Evolutionary conservation across 2,113 vertebrate genomes (phyloP), one percentile per base, ranked within the genome.

Genomic region (Brachyhypopomus gauderio): DNA sequence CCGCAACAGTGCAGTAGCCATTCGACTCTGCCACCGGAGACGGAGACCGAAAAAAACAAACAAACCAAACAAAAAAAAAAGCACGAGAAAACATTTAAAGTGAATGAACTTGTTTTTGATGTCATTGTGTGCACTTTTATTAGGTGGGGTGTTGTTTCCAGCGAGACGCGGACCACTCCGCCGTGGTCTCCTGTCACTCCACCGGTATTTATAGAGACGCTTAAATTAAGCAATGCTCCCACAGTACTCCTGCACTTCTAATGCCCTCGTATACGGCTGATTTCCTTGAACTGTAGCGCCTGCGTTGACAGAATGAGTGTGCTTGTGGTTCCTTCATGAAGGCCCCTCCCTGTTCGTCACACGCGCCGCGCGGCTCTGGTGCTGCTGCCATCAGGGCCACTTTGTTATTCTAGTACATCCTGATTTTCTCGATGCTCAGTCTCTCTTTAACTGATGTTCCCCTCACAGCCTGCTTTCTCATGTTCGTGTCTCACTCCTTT

Each of bases 1-100:
- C 14, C 45, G 9, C 41, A 41, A 9, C 41, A 86, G 88, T 86
- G 87, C 81, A 81, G 85, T 86, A 70, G 55, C 82, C 38, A 81
- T 80, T 79, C 45, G 84, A 81, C 62, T 86, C 86, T 84, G 86
- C 79, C 20, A 79, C 77, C 72, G 78, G 70, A 77, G 79, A 88
- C 82, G 84, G 64, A 9, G 38, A 22, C 30, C 27, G 9, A 62
- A 66, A 69, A 56, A 19, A 52, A 30, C 30, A n/a, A n/a, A n/a
- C n/a, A n/a, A n/a, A n/a, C n/a, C n/a, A n/a, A n/a, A 30, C 30
- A 1, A 1, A 30, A 30, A 59, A 27, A 41, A 63, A 64, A 62
- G 71, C 30, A 25, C 23, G 62, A 83, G 63, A 38, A 59, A 72
- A 30, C 66, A 56, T 77, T 78, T 77, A 55, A 72, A 58, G 59